Percentiles rank a stretch among this genome's conserved stretches.
Conservation (phyloP, 2,888 invertebrate genomes). For the Orchesellides sinensis region DNA sequence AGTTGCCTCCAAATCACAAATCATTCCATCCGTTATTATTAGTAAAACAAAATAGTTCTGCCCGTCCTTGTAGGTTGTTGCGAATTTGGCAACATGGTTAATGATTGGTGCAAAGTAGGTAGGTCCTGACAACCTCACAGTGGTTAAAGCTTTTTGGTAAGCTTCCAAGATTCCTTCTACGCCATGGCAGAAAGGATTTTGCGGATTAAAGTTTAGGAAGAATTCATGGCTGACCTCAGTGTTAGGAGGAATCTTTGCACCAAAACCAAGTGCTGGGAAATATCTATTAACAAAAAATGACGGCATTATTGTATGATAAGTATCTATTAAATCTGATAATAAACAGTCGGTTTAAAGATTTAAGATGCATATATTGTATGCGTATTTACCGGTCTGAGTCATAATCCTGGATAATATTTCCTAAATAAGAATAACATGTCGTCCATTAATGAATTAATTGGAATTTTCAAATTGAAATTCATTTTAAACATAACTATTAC, state of each 20-base stretch:
- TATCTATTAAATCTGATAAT: slow-evolving; percentile 77
- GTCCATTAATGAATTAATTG: too few species aligned
- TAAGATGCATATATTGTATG: background rate
- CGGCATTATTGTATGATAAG: background rate
- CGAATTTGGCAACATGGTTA: slow-evolving; percentile 79
- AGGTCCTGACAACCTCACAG: slow-evolving; percentile 77
- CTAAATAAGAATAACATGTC: slow-evolving; percentile 25
- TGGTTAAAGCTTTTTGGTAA: slow-evolving; percentile 77
- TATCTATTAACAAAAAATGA: slow-evolving; percentile 76
- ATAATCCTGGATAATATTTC: slow-evolving; percentile 78
- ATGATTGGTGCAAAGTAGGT: slow-evolving; percentile 82
- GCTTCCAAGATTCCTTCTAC: slow-evolving; percentile 77
- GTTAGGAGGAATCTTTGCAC: slow-evolving; percentile 65
- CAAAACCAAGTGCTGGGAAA: slow-evolving; percentile 66
- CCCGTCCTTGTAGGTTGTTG: slow-evolving; percentile 78
- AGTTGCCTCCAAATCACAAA: slow-evolving; percentile 76
- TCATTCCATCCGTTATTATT: slow-evolving; percentile 82
- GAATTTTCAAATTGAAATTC: background rate
- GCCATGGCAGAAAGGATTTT: slow-evolving; percentile 77
- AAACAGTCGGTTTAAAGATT: slow-evolving; percentile 71
- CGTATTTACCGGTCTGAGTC: slow-evolving; percentile 68
- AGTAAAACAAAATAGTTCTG: slow-evolving; percentile 81
- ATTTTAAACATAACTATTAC: background rate
- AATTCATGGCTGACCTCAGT: slow-evolving; percentile 76
- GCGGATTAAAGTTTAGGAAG: slow-evolving; percentile 77